Conservation (phyloP, 2,797 vertebrate genomes). For the Chiloscyllium punctatum region DNA sequence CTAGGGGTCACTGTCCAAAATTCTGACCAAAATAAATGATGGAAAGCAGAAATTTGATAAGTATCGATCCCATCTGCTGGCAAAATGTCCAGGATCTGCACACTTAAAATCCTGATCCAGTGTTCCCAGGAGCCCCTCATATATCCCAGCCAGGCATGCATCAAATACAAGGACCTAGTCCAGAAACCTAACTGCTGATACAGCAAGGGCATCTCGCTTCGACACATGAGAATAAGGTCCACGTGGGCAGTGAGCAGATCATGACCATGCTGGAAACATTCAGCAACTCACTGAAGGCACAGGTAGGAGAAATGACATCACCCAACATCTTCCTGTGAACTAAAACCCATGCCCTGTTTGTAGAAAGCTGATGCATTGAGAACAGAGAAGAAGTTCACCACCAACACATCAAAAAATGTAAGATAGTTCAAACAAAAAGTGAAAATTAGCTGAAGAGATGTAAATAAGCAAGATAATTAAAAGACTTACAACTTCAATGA, state of each 20-base stretch:
- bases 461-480: not conserved
- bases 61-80: not conserved
- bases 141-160: not conserved
- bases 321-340: not conserved
- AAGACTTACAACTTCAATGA: not conserved
- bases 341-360: not conserved
- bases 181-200: not conserved
- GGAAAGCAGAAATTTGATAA: not conserved
- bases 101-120: not conserved
- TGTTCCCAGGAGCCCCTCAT: not conserved
- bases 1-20: too few species aligned
- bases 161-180: not conserved
- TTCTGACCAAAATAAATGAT: too few species aligned
- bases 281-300: not conserved
- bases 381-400: not conserved
- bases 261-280: not conserved
- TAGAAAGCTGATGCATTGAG: too few species aligned
- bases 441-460: not conserved
- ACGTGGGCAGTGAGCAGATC: not conserved
- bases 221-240: not conserved
- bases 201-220: not conserved
- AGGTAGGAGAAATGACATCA: not conserved
- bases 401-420: not conserved
- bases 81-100: not conserved
- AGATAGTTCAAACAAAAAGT: not conserved